Evolutionary conservation across 2,797 vertebrate genomes (phyloP), one percentile per base, ranked within the genome.

Genomic region (Microchirus variegatus): DNA sequence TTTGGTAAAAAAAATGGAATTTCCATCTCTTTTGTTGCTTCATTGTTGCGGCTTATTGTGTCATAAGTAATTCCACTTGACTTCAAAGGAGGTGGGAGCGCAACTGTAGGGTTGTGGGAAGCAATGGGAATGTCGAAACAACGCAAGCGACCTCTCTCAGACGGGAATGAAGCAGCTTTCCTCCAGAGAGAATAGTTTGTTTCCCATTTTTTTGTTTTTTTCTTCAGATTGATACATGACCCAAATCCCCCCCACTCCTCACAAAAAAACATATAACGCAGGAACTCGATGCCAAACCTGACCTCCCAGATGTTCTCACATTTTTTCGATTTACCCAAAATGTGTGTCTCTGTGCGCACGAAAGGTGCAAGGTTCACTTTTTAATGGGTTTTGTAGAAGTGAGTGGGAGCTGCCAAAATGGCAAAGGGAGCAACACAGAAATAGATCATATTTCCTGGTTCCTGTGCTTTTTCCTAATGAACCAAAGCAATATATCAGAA

Each of bases 401-500:
- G 87, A 87, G 92, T 93, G 91, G 92, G 92, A 81, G 91, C 85
- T 43, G 53, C 73, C 71, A 58, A 77, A 83, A 89, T 78, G 82
- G 88, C 81, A 77, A 82, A 81, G 91, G 90, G 90, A 92, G 80
- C 85, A 63, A 71, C 77, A 59, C 59, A 77, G 67, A 89, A 85
- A 88, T 82, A 84, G 89, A 92, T 93, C 91, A 77, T 78, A 87
- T 92, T 93, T 89, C 89, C 89, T 72, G 76, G n/a, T 87, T 87
- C 77, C 69, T 75, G 61, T 74, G 75, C 63, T 82, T 80, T 86
- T 77, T 85, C 70, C 88, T 92, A 92, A 93, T 93, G 87, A 93
- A 91, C 86, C 83, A 84, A 90, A 87, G 92, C 90, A 93, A 93
- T 94, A 93, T 93, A 71, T 90, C 87, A 89, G 85, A 91, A 93